Evolutionary conservation across 2,113 vertebrate genomes (phyloP).

Genomic region (Sphyrna mokarran): DNA sequence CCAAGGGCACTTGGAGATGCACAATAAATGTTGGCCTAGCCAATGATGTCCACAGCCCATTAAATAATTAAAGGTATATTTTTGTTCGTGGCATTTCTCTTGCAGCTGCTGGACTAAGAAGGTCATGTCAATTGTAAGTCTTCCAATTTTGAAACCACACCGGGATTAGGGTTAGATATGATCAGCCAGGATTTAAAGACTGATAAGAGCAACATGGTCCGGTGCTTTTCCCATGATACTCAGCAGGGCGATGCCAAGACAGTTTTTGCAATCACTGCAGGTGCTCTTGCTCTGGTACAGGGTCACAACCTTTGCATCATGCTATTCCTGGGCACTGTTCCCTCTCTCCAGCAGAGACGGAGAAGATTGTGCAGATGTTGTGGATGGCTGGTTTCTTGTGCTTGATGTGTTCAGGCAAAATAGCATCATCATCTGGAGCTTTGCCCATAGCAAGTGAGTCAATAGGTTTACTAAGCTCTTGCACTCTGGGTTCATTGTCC

Average conservation of each 20-base stretch:
- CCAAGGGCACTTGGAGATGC: too few species aligned
- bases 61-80: too few species aligned
- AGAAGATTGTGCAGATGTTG: background rate
- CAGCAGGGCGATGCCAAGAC: background rate
- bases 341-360: background rate
- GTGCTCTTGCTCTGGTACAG: background rate
- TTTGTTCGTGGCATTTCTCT: background rate
- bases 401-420: too few species aligned
- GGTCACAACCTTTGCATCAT: background rate
- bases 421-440: background rate
- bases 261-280: background rate
- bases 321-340: background rate
- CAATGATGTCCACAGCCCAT: too few species aligned
- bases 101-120: background rate
- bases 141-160: background rate
- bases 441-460: background rate
- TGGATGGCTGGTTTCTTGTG: background rate
- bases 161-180: background rate
- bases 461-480: background rate
- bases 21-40: too few species aligned
- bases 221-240: background rate
- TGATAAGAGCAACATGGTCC: background rate
- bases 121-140: background rate
- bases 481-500: background rate
- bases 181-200: background rate